Evolutionary conservation across 2,888 invertebrate species (phyloP), one percentile per base, ranked within the genome.

Genomic region (Leucophenga montana): DNA sequence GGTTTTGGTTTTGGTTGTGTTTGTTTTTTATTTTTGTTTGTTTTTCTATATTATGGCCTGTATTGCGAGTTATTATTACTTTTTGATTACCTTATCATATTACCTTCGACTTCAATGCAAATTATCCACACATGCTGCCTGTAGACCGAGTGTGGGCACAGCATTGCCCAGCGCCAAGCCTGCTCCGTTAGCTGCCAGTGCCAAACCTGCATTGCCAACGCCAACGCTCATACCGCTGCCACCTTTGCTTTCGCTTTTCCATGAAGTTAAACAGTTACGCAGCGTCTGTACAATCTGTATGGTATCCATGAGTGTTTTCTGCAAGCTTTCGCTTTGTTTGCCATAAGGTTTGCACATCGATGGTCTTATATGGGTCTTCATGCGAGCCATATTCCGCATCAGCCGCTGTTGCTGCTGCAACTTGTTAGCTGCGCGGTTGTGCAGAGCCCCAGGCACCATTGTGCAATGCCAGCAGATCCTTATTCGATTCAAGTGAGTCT

Each of bases 261-360:
- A 95, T 71, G 95, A 95, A 75, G 94, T 95, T 68, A 95, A 89
- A 85, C 95, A 95, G 87, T 95, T 95, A 67, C 95, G 91, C 77
- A 95, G 90, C 11, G 95, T 95, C 87, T 95, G 95, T 70, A 95
- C 95, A 85, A 95, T 89, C 88, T 95, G 95, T 85, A 95, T 95
- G 54, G 95, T 95, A 86, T 95, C 95, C 90, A 95, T 92, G 71
- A 95, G 90, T 82, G 95, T 95, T 90, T 95, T 95, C 89, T 95
- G 95, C 80, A 95, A 90, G 85, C 95, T 94, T 90, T 95, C 95
- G 75, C 95, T 95, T 89, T 95, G 95, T 88, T 95, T 95, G 76
- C 95, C 95, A 88, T 95, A 95, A 22, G 95, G 95, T 89, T 95
- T 95, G 71, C 95, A 95, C 95, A 95, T 95, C 71, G 95, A 93